Conservation (phyloP, 2,888 invertebrate genomes). For the Parnassius orleans region DNA sequence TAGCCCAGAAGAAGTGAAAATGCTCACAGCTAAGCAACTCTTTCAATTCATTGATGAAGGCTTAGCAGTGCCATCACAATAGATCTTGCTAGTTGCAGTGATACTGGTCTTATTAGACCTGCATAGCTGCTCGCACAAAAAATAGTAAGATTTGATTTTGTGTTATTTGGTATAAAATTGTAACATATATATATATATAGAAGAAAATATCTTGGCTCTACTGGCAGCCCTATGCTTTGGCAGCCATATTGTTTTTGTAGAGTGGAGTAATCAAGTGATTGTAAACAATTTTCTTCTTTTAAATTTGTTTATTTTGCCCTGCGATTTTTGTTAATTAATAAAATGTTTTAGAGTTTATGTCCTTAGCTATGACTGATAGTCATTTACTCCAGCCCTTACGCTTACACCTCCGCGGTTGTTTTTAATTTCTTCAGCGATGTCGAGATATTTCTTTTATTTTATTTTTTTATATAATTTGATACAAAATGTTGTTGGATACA, state of each 20-base stretch:
- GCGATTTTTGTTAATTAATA: conserved; percentile 12
- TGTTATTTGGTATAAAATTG: no score
- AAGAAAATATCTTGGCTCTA: no score
- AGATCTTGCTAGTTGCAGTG: no score
- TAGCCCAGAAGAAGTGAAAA: no score
- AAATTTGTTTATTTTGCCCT: conserved; percentile 17
- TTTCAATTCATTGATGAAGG: no score
- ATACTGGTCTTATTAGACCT: no score
- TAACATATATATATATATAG: no score
- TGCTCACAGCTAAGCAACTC: no score
- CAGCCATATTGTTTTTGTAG: conserved; percentile 25
- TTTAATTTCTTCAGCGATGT: conserved; percentile 14
- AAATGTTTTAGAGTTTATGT: conserved; percentile 15
- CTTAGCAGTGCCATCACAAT: no score
- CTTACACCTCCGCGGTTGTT: conserved; percentile 10
- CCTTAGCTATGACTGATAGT: conserved; percentile 15
- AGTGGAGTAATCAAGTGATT: conserved; percentile 5
- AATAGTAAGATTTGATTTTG: no score
- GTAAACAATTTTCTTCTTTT: conserved; percentile 22
- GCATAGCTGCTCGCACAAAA: no score
- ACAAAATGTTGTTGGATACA: conserved; percentile 47
- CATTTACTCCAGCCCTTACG: conserved; percentile 6
- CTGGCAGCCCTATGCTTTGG: background rate
- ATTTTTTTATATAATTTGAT: conserved; percentile 26
- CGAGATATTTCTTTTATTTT: conserved; percentile 42